Evolutionary conservation across 2,888 invertebrate genomes (phyloP).

Genomic region (Invenusta paracnida): DNA sequence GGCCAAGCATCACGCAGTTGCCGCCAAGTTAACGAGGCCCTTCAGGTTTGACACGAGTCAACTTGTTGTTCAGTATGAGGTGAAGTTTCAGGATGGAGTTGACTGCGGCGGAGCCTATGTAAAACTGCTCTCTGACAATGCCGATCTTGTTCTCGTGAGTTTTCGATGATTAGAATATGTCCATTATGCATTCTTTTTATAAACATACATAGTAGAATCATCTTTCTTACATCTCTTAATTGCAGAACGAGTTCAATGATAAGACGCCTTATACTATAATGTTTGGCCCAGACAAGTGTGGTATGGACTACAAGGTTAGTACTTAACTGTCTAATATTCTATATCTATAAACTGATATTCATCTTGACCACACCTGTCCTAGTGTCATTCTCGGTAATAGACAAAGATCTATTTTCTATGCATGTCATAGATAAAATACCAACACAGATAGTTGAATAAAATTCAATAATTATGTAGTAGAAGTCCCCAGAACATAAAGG

Average conservation of each 20-base stretch:
- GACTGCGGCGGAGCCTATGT: conserved; percentile 97
- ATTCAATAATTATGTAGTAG: too few species aligned
- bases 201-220: not conserved
- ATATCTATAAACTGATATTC: too few species aligned
- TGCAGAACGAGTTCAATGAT: conserved; percentile 75
- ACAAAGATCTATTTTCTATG: too few species aligned
- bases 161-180: not conserved
- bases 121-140: conserved; percentile 77
- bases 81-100: conserved; percentile 82
- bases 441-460: too few species aligned
- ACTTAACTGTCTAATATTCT: not conserved
- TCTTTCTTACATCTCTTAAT: conserved; percentile 40
- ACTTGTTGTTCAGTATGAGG: conserved; percentile 62
- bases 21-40: conserved; percentile 71
- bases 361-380: too few species aligned
- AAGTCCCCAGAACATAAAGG: too few species aligned
- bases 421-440: too few species aligned
- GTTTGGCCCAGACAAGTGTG: conserved; percentile 99
- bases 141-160: conserved; percentile 66
- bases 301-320: conserved; percentile 80
- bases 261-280: conserved; percentile 96
- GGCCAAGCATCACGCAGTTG: conserved; percentile 91
- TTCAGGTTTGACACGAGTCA: conserved; percentile 70
- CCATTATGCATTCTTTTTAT: not conserved
- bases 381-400: too few species aligned